Conservation (phyloP, 2,888 invertebrate species). For the Acanthosepion pharaonis region DNA sequence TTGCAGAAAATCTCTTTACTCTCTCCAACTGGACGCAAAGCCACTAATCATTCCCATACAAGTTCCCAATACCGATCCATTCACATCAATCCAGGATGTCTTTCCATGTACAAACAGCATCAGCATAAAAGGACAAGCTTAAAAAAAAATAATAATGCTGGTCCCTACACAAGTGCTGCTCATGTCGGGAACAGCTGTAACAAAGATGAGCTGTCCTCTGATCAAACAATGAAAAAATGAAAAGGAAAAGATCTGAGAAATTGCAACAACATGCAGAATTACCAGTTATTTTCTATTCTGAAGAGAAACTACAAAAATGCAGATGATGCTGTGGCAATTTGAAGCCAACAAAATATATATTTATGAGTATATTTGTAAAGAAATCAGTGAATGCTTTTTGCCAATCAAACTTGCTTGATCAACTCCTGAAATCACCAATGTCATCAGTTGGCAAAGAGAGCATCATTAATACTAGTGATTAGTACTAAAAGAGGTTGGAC, state of each 20-base stretch:
- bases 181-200: no score
- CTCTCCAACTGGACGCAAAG: neutral
- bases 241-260: no score
- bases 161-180: no score
- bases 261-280: neutral
- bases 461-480: neutral
- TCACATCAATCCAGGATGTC: neutral
- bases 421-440: neutral
- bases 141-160: no score
- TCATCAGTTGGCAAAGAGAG: neutral
- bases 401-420: neutral
- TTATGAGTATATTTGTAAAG: neutral
- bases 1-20: neutral
- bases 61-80: neutral
- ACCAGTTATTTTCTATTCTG: neutral
- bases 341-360: no score
- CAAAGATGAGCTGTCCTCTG: no score
- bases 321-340: no score
- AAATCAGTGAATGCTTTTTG: neutral
- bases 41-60: neutral
- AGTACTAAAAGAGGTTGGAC: neutral
- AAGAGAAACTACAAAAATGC: no score
- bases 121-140: no score
- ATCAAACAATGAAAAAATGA: no score
- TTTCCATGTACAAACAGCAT: no score